A percentile compares a stretch with the other conserved stretches of the same genome.
Evolutionary conservation across 2,797 vertebrate genomes (phyloP).

Genomic region (Myripristis murdjan): DNA sequence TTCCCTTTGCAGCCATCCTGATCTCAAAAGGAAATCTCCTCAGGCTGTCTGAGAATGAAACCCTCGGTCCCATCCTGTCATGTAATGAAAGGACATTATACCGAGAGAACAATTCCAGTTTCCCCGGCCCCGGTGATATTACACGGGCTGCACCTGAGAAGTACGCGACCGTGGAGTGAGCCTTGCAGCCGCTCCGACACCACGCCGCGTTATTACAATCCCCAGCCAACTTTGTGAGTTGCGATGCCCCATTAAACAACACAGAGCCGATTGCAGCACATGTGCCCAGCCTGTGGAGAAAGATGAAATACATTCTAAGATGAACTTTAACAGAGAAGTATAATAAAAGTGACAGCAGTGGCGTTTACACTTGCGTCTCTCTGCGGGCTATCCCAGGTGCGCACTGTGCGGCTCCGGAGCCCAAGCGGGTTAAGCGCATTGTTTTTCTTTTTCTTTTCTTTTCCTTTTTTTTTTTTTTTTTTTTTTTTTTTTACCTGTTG

Average conservation of each 20-base stretch:
- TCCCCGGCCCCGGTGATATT: no score
- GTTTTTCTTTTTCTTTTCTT: not conserved
- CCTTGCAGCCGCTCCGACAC: no score
- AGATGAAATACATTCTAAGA: constrained; percentile 7
- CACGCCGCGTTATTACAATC: no score
- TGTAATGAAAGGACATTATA: constrained; percentile 19
- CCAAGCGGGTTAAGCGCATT: not conserved
- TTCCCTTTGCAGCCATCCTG: constrained; percentile 7
- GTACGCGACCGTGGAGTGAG: not conserved
- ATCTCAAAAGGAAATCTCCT: constrained; percentile 2
- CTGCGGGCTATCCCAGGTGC: no score
- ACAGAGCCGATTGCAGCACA: not conserved
- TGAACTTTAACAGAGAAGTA: constrained; percentile 34
- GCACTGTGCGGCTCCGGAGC: not conserved
- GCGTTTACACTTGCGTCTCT: no score
- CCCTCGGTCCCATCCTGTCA: constrained; percentile 3
- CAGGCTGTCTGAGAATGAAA: not conserved
- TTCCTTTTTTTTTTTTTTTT: no score
- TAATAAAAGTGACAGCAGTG: no score
- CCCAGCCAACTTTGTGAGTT: constrained; percentile 50
- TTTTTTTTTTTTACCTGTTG: constrained; percentile 81
- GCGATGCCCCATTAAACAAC: not conserved
- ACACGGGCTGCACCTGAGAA: not conserved
- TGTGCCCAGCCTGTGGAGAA: not conserved
- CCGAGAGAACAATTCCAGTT: constrained; percentile 11